Conservation (phyloP, 2,888 invertebrate species). For the Euplagia quadripunctaria region DNA sequence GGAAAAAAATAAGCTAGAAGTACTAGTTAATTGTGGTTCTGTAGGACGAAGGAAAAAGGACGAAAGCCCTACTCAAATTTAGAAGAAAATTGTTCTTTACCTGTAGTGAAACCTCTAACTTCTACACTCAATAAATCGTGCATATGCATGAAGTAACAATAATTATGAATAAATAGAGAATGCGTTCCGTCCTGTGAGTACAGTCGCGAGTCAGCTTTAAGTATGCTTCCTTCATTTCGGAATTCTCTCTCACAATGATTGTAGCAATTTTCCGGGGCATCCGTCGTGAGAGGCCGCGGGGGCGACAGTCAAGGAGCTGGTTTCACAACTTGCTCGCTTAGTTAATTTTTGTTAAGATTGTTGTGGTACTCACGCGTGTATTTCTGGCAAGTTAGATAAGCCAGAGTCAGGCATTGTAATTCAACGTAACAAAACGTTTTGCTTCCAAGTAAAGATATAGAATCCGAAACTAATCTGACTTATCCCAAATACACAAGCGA, state of each 20-base stretch:
- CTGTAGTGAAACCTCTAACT: neutral
- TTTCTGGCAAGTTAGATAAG: no score
- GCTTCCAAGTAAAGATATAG: no score
- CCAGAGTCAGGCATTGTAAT: no score
- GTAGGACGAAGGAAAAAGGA: neutral
- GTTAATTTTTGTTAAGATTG: neutral
- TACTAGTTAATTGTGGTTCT: neutral
- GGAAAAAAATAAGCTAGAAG: no score
- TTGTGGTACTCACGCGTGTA: no score
- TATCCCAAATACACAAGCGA: no score
- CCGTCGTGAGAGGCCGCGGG: constrained; percentile 80
- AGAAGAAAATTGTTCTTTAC: neutral
- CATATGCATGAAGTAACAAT: constrained; percentile 9
- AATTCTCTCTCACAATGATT: constrained; percentile 85
- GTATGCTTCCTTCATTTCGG: constrained; percentile 85
- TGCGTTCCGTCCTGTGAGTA: constrained; percentile 16
- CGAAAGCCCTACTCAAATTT: neutral
- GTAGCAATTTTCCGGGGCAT: constrained; percentile 86
- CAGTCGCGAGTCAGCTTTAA: constrained; percentile 61
- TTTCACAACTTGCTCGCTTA: neutral
- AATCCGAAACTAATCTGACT: no score
- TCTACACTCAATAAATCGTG: constrained; percentile 6
- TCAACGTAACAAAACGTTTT: no score
- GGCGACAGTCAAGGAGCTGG: constrained; percentile 60
- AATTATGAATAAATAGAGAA: constrained; percentile 21